Evolutionary conservation across 2,888 invertebrate species (phyloP).

Genomic region (Herminia tarsipennalis): DNA sequence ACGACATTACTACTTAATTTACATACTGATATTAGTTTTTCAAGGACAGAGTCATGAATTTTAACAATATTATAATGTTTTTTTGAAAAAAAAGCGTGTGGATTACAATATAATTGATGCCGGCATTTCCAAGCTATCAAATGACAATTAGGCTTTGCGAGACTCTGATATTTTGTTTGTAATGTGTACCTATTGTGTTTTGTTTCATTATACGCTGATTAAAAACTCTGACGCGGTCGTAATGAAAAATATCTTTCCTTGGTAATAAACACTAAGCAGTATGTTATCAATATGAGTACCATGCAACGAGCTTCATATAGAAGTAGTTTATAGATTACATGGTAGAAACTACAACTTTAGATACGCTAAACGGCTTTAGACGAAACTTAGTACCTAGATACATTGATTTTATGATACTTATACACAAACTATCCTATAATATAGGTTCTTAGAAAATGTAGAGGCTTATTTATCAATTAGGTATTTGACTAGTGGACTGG

Average conservation of each 20-base stretch:
- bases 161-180: background rate
- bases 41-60: slow-evolving; percentile 23
- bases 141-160: slow-evolving; percentile 30
- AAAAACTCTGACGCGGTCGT: background rate
- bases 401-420: too few species aligned
- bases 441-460: too few species aligned
- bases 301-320: too few species aligned
- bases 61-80: slow-evolving; percentile 31
- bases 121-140: slow-evolving; percentile 38
- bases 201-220: background rate
- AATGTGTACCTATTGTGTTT: background rate
- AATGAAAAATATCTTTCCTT: background rate
- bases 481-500: too few species aligned
- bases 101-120: slow-evolving; percentile 41
- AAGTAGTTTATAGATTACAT: too few species aligned
- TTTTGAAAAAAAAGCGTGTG: slow-evolving; percentile 31
- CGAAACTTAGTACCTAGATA: too few species aligned
- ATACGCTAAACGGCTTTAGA: too few species aligned
- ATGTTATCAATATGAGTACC: too few species aligned
- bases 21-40: slow-evolving; percentile 10
- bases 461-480: too few species aligned
- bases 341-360: too few species aligned
- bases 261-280: too few species aligned
- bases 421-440: too few species aligned
- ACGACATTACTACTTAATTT: slow-evolving; percentile 12